These are phyloP conservation scores for Anas bahamensis DNA, from an alignment of 2,797 vertebrate species.

Conservation along the genomic window DNA sequence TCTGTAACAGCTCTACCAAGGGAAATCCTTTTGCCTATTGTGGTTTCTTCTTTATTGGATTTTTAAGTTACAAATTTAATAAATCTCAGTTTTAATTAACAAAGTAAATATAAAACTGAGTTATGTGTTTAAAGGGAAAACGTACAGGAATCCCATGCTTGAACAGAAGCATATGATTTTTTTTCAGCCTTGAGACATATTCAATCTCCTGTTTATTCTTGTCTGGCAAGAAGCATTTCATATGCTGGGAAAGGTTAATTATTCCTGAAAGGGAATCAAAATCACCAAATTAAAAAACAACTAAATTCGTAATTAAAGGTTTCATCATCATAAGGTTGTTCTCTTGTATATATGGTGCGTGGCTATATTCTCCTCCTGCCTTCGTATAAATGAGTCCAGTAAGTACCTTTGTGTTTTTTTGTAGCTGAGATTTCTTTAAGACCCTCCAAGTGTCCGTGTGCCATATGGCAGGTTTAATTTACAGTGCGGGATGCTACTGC, in stretches of 20 bases:
- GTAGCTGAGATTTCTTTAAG: background rate
- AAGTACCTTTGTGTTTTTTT: background rate
- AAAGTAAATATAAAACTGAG: slow-evolving; percentile 44
- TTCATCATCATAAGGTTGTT: background rate
- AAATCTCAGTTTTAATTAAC: slow-evolving; percentile 60
- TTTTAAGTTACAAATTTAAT: slow-evolving; percentile 59
- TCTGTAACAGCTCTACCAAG: background rate
- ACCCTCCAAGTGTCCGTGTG: background rate
- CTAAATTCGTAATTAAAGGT: background rate
- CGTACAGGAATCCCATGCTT: background rate
- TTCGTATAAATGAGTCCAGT: background rate
- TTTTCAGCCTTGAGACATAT: slow-evolving; percentile 27
- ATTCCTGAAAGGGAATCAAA: slow-evolving; percentile 53
- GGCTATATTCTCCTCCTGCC: background rate
- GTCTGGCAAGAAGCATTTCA: slow-evolving; percentile 35
- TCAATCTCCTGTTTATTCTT: slow-evolving; percentile 48
- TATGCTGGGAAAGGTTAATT: slow-evolving; percentile 47
- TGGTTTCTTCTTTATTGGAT: slow-evolving; percentile 43
- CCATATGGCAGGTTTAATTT: background rate
- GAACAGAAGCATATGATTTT: background rate
- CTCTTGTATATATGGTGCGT: background rate
- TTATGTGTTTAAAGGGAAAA: slow-evolving; percentile 15
- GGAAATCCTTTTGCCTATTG: slow-evolving; percentile 19
- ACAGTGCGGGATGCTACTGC: background rate
- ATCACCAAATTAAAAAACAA: background rate